Percentiles rank a stretch among this genome's conserved stretches.
Conservation (phyloP, 2,113 vertebrate species). For the Patagioenas fasciata region DNA sequence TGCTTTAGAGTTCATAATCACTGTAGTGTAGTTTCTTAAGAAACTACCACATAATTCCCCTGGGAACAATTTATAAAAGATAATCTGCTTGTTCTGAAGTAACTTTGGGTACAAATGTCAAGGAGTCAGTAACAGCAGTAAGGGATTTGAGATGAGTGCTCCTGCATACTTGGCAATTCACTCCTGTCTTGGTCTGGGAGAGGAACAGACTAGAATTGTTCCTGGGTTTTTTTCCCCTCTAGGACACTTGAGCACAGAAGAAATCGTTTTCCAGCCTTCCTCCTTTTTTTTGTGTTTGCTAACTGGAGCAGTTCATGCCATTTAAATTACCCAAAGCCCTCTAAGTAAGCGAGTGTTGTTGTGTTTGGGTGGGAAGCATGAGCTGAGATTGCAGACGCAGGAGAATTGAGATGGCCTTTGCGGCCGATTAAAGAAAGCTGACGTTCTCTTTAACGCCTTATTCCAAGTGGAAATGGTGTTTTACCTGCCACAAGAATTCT, state of each 20-base stretch:
- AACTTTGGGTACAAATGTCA: not conserved
- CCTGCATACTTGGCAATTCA: not conserved
- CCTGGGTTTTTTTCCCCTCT: not conserved
- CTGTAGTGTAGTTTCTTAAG: not conserved
- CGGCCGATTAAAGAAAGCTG: not conserved
- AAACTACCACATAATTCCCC: not conserved
- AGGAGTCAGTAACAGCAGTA: not conserved
- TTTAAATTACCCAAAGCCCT: not conserved
- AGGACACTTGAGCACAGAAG: not conserved
- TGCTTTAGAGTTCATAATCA: not conserved
- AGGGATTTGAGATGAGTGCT: not conserved
- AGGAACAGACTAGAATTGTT: not conserved
- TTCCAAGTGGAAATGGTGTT: not conserved
- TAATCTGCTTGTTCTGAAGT: not conserved
- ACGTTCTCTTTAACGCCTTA: not conserved
- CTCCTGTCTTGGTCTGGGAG: not conserved
- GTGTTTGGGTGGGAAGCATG: conserved; percentile 6
- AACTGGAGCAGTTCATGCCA: conserved; percentile 42
- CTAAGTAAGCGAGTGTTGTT: not conserved
- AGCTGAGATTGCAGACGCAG: not conserved
- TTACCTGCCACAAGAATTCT: not conserved
- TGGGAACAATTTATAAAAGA: not conserved
- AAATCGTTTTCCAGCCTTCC: conserved; percentile 10
- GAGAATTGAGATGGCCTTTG: not conserved
- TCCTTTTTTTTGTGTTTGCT: conserved; percentile 46